Conservation (phyloP, 2,797 vertebrate species). For the Pristis pectinata region DNA sequence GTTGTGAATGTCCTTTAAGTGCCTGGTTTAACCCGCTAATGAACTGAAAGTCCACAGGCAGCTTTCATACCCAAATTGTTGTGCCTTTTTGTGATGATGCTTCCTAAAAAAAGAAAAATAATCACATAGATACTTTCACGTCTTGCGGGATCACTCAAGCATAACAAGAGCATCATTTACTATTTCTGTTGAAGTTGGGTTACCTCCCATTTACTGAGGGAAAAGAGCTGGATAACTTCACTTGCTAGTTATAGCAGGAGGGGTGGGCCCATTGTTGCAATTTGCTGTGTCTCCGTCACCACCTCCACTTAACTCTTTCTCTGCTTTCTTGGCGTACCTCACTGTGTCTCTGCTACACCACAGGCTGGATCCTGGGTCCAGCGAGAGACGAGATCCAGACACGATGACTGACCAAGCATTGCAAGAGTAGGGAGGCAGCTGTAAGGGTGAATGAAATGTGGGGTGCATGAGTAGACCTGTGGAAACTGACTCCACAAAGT, state of each 20-base stretch:
- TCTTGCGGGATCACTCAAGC: not conserved
- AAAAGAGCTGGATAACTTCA: not conserved
- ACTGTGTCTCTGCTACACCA: not conserved
- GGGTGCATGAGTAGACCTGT: not conserved
- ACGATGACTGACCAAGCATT: not conserved
- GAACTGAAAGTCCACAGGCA: not conserved
- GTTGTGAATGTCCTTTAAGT: not conserved
- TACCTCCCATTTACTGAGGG: not conserved
- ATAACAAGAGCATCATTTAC: not conserved
- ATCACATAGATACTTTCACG: not conserved
- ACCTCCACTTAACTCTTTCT: not conserved
- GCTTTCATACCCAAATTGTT: conserved; percentile 65
- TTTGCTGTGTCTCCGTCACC: not conserved
- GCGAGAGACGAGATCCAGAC: not conserved
- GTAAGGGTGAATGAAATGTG: not conserved
- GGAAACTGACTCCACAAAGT: not conserved
- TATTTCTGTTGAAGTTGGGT: not conserved
- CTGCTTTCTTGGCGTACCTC: not conserved
- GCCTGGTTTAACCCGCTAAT: not conserved
- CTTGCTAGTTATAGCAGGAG: not conserved
- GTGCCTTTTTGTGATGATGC: conserved; percentile 60
- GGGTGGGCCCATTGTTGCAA: not conserved
- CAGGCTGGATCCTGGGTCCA: not conserved
- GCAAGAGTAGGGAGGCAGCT: not conserved
- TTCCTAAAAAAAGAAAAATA: conserved; percentile 52